Conservation (phyloP, 2,113 vertebrate species). For the Theristicus caerulescens region DNA sequence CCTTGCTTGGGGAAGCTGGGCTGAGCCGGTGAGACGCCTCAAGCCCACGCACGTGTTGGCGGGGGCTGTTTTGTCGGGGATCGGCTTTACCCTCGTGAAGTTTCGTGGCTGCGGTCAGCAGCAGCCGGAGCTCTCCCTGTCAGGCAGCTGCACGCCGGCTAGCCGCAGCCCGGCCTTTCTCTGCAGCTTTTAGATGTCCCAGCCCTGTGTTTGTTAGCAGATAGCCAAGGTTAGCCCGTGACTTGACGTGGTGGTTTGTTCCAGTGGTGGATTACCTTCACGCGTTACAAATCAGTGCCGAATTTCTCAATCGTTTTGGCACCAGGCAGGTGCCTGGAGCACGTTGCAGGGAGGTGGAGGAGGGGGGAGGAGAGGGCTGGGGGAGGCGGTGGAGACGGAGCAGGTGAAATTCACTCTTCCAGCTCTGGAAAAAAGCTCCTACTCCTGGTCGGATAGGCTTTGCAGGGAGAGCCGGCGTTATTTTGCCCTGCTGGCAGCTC, state of each 20-base stretch:
- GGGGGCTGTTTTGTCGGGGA: neutral
- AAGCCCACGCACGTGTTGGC: rapidly evolving
- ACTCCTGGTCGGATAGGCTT: neutral
- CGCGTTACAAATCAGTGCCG: neutral
- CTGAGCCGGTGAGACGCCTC: neutral
- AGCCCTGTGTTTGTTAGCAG: neutral
- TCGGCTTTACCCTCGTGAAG: rapidly evolving
- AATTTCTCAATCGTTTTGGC: slow-evolving; percentile 41
- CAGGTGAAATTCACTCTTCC: neutral
- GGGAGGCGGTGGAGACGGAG: neutral
- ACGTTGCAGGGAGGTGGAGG: neutral
- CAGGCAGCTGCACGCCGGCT: rapidly evolving
- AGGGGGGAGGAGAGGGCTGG: neutral
- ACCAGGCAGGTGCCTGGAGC: slow-evolving; percentile 50
- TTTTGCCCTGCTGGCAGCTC: neutral
- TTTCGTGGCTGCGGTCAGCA: neutral
- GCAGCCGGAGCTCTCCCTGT: neutral
- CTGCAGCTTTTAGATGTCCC: neutral
- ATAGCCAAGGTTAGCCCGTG: neutral
- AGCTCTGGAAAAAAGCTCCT: neutral
- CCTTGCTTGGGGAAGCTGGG: neutral
- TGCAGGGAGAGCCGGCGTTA: rapidly evolving
- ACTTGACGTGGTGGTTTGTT: neutral
- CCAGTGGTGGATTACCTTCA: neutral
- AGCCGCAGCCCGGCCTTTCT: neutral